These are phyloP conservation scores for Thalassoma bifasciatum DNA, from an alignment of 2,113 vertebrate species.

Conservation along the genomic window DNA sequence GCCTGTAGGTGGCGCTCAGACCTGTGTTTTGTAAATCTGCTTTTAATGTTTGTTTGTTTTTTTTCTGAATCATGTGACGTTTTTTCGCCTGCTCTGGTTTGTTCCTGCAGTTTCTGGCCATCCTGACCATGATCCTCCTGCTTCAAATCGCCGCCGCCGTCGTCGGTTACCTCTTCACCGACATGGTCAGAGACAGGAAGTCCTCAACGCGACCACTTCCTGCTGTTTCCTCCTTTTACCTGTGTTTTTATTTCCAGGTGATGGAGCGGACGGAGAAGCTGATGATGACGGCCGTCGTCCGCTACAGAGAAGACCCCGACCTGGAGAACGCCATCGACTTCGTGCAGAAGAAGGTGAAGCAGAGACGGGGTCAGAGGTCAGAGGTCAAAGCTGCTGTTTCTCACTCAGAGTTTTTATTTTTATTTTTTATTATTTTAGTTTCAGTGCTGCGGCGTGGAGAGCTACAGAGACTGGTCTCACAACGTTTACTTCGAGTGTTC, in stretches of 20 bases:
- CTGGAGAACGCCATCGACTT: slow-evolving; percentile 88
- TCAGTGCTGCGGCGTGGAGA: slow-evolving; percentile 85
- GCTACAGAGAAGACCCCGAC: slow-evolving; percentile 85
- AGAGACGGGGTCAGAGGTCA: neutral
- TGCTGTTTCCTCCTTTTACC: neutral
- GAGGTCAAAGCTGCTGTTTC: no score
- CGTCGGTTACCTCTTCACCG: slow-evolving; percentile 82
- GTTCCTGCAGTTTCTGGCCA: slow-evolving; percentile 80
- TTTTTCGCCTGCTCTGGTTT: neutral
- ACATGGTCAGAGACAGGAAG: slow-evolving; percentile 68
- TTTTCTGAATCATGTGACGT: no score
- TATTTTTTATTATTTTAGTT: slow-evolving; percentile 74
- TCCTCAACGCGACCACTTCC: neutral
- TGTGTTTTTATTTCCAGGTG: slow-evolving; percentile 62
- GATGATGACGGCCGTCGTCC: slow-evolving; percentile 71
- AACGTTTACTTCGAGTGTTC: slow-evolving; percentile 85
- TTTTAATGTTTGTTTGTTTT: no score
- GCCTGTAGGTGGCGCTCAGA: no score
- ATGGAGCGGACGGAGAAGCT: slow-evolving; percentile 79
- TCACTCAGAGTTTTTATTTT: neutral
- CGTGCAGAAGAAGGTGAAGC: slow-evolving; percentile 86
- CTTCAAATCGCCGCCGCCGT: slow-evolving; percentile 82
- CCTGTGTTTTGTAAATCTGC: no score
- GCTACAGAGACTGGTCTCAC: slow-evolving; percentile 82
- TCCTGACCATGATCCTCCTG: slow-evolving; percentile 77